Percentiles rank a stretch among this genome's conserved stretches.
phyloP scores from a whole-genome alignment of 1,140 invertebrate genomes.

The Matsumurasca onukii region DNA sequence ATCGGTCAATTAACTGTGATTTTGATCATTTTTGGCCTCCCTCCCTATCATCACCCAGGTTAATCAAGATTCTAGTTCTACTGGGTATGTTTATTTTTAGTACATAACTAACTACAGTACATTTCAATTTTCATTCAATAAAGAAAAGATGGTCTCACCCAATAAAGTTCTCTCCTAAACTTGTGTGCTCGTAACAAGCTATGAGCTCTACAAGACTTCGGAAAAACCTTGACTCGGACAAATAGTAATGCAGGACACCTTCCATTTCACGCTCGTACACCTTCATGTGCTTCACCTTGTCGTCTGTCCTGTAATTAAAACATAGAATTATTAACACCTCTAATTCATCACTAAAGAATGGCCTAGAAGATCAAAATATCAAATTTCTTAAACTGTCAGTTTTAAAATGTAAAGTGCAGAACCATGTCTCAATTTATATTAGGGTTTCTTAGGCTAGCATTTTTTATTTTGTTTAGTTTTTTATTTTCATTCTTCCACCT shows the following conservation, averaged over 20 bases:
- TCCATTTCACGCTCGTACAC: conserved; percentile 67
- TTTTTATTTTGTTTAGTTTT: too few relatives aligned
- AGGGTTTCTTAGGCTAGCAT: too few relatives aligned
- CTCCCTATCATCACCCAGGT: too few relatives aligned
- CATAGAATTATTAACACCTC: too few relatives aligned
- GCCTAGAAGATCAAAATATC: not conserved
- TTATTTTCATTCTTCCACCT: too few relatives aligned
- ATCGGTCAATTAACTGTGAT: too few relatives aligned
- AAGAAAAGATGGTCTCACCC: conserved; percentile 53
- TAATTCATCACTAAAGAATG: too few relatives aligned
- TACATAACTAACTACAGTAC: not conserved
- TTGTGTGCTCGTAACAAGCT: conserved; percentile 85
- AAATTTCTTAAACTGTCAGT: conserved; percentile 24
- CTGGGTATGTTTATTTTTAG: not conserved
- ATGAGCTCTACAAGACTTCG: conserved; percentile 86
- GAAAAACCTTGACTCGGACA: conserved; percentile 89
- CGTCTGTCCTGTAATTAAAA: conserved; percentile 64
- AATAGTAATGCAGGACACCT: conserved; percentile 65
- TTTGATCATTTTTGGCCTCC: too few relatives aligned
- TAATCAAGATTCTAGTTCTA: not conserved
- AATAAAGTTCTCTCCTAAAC: conserved; percentile 89
- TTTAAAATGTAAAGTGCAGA: too few relatives aligned
- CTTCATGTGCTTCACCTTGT: conserved; percentile 90
- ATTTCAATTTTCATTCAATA: not conserved
- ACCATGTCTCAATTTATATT: too few relatives aligned